Evolutionary conservation across 2,113 vertebrate species (phyloP), one percentile per base, ranked within the genome.

Genomic region (Tachycineta bicolor): DNA sequence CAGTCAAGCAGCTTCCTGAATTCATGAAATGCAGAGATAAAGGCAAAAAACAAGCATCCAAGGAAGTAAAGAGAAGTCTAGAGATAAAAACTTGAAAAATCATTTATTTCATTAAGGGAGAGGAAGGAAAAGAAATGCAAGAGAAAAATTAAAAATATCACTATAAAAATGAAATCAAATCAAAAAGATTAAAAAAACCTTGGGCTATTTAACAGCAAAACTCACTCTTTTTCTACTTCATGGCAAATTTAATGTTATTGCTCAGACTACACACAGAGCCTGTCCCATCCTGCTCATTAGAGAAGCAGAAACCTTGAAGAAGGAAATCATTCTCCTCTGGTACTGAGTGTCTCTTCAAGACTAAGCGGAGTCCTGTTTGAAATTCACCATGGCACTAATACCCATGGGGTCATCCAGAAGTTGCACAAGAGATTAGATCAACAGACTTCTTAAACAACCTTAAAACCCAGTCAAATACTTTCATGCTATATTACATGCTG

Each of bases 101-200:
- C 25, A 70, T 62, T 22, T 64, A 1, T 34, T 87, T 49, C 58
- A 14, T 39, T 90, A 52, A 65, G 44, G 13, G 34, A 83, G 10
- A 91, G 49, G 34, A 83, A 87, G 31, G 2, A 74, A 49, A n/a
- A 50, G 19, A 73, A 82, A 92, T 4, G 8, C 22, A 80, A 16
- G 9, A 52, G 5, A 86, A 62, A 83, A 64, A 41, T 12, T 3
- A 26, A 80, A 75, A 47, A 65, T 9, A 49, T 18, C 10, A 24
- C 14, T 74, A 39, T 14, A 46, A 85, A 77, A 91, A 26, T 16
- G 10, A 50, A 63, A 83, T 41, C 0, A 78, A 69, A 60, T 64
- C 1, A 20, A 33, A 49, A 50, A 29, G 2, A 47, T 17, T 3
- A 9, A 5, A 39, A 52, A 47, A 58, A 2, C 3, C 4, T 14